These are phyloP conservation scores for Scarus forsteni DNA, from an alignment of 2,797 vertebrate genomes.

Conservation along the genomic window DNA sequence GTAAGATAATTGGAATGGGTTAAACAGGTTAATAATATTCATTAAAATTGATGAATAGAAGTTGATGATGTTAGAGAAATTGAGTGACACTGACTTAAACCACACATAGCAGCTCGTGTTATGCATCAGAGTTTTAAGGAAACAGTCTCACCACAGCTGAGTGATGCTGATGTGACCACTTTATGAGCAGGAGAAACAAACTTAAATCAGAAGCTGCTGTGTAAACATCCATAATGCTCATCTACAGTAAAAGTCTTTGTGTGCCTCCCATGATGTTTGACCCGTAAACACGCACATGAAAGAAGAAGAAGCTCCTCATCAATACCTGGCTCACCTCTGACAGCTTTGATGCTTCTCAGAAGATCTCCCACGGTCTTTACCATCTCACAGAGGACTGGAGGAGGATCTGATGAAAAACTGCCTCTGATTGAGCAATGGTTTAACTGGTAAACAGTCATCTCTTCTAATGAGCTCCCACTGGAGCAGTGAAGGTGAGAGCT, in stretches of 20 bases:
- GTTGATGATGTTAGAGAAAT: conserved; percentile 14
- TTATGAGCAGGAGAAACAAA: conserved; percentile 1
- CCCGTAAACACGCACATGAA: conserved; percentile 44
- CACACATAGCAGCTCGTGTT: conserved; percentile 56
- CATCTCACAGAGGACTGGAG: conserved; percentile 12
- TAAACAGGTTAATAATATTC: neutral
- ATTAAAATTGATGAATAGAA: neutral
- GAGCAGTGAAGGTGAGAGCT: conserved; percentile 6
- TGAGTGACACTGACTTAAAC: conserved; percentile 38
- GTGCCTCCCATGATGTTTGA: neutral
- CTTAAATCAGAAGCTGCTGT: neutral
- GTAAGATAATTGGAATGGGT: too few relatives aligned
- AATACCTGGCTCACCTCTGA: conserved; percentile 35
- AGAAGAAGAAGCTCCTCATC: conserved; percentile 49
- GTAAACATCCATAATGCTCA: neutral
- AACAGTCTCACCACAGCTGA: conserved; percentile 33
- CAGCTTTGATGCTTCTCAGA: conserved; percentile 40
- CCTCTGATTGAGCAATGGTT: conserved; percentile 21
- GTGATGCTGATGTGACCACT: neutral
- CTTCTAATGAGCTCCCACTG: conserved; percentile 55
- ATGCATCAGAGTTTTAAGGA: conserved; percentile 64
- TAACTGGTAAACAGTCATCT: conserved; percentile 12
- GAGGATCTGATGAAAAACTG: conserved; percentile 32
- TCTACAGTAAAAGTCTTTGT: neutral
- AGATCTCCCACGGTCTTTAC: conserved; percentile 54